Conservation (phyloP, 2,797 vertebrate species). For the Myotis vivesi region DNA sequence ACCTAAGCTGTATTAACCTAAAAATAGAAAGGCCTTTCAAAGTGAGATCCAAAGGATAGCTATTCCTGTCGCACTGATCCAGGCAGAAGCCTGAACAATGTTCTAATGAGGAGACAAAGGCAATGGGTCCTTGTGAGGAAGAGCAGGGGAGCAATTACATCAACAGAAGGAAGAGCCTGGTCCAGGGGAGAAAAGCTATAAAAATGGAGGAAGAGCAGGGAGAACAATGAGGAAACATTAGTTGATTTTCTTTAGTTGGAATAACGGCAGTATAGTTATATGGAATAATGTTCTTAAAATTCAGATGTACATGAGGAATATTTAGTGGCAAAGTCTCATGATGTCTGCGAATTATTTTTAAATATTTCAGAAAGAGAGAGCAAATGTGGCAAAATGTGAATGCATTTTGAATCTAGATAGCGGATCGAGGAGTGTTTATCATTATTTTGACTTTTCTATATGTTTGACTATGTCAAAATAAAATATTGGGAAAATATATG, state of each 20-base stretch:
- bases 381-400: neutral
- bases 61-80: neutral
- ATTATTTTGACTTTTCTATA: neutral
- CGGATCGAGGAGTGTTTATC: neutral
- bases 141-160: neutral
- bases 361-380: neutral
- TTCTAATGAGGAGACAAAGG: neutral
- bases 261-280: neutral
- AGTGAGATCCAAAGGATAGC: neutral
- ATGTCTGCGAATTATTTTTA: neutral
- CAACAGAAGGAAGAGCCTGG: neutral
- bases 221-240: neutral
- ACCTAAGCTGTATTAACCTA: neutral
- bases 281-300: neutral
- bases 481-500: neutral
- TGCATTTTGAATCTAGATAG: neutral
- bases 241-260: neutral
- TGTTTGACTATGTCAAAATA: constrained; percentile 38
- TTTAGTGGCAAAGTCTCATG: neutral
- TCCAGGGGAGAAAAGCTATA: neutral
- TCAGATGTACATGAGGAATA: neutral
- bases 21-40: neutral
- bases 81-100: neutral
- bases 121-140: neutral
- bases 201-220: neutral